Conservation (phyloP, 2,888 invertebrate genomes). For the Euzetes globulus region DNA sequence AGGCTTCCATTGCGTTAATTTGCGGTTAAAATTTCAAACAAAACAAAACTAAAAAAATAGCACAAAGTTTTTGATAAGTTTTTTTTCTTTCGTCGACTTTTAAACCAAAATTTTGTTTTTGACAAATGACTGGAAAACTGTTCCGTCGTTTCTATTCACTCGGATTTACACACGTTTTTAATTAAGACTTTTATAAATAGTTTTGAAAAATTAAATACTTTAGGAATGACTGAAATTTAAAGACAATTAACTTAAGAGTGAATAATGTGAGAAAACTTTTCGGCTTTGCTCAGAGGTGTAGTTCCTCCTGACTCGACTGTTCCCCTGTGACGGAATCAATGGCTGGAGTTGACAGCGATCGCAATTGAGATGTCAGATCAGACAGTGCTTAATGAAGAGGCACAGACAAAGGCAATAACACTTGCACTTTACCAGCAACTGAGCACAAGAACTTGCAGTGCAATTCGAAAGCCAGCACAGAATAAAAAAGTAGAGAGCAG, state of each 20-base stretch:
- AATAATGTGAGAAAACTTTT: background rate
- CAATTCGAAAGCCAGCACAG: too few relatives aligned
- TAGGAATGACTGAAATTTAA: background rate
- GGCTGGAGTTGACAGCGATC: background rate
- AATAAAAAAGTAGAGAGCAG: too few relatives aligned
- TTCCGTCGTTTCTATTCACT: too few relatives aligned
- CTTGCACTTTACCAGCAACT: background rate
- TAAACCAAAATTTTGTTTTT: too few relatives aligned
- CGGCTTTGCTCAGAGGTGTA: background rate
- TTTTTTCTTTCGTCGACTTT: too few relatives aligned
- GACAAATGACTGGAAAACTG: too few relatives aligned
- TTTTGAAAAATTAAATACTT: background rate
- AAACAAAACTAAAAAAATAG: background rate
- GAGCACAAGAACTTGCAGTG: too few relatives aligned
- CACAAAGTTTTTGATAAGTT: background rate
- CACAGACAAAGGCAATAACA: background rate
- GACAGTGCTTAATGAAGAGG: background rate
- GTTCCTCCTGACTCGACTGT: background rate
- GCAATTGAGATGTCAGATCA: background rate
- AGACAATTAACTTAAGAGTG: background rate
- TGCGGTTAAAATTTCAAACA: background rate
- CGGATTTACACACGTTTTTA: too few relatives aligned
- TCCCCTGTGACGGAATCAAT: background rate
- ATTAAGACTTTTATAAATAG: background rate
- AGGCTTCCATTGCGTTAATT: constrained; percentile 61